Evolutionary conservation across 2,113 vertebrate genomes (phyloP).

Genomic region (Pundamilia nyererei): DNA sequence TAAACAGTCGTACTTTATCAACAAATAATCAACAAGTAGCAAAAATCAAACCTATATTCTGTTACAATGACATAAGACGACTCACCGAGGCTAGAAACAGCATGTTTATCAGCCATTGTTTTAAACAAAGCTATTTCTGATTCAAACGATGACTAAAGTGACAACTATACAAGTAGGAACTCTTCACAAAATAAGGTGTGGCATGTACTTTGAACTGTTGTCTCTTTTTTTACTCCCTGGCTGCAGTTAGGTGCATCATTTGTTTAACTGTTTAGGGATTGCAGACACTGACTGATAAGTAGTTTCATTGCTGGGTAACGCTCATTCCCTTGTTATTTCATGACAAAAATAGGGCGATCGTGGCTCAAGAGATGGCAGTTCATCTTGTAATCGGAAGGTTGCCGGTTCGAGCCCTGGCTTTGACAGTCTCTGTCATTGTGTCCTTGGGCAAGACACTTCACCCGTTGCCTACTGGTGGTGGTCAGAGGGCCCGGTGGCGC

Average conservation of each 20-base stretch:
- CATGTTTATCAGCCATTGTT: not conserved
- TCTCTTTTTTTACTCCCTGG: not conserved
- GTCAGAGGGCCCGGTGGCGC: too few species aligned
- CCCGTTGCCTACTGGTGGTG: not conserved
- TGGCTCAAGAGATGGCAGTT: too few species aligned
- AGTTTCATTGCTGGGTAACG: not conserved
- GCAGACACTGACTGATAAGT: accelerated
- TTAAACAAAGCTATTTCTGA: not conserved
- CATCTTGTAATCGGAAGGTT: too few species aligned
- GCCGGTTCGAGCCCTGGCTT: too few species aligned
- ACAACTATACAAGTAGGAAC: not conserved
- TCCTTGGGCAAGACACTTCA: too few species aligned
- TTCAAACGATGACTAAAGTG: not conserved
- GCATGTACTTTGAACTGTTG: not conserved
- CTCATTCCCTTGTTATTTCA: not conserved
- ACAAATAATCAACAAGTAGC: not conserved
- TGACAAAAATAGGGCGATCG: not conserved
- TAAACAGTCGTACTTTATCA: not conserved
- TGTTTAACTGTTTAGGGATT: not conserved
- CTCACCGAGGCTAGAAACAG: not conserved
- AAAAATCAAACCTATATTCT: not conserved
- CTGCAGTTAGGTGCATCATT: not conserved
- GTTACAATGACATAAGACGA: not conserved
- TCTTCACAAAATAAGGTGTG: not conserved
- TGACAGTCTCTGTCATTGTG: too few species aligned